A percentile compares a stretch with the other conserved stretches of the same genome.
phyloP scores from a whole-genome alignment of 2,888 invertebrate genomes.

The Tetheella fluctuosa region DNA sequence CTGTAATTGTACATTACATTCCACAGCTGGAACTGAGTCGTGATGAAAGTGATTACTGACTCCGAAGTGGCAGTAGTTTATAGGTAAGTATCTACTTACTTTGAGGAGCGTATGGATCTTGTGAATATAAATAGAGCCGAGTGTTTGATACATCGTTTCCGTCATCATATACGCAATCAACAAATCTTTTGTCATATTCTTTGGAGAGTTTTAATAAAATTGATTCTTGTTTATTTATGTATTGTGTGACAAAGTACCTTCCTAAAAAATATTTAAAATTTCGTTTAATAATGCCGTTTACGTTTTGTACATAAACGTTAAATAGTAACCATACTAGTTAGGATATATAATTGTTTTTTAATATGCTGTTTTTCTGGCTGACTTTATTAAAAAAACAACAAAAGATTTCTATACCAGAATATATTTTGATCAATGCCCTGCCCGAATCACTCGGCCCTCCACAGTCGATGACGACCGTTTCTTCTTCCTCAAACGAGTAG shows the following conservation, averaged over 20 bases:
- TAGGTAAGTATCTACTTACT: not conserved
- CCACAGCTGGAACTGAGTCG: too few species aligned
- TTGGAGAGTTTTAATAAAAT: not conserved
- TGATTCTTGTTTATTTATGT: not conserved
- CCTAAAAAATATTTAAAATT: not conserved
- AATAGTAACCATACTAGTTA: too few species aligned
- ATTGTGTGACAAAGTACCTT: not conserved
- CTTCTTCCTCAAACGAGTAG: not conserved
- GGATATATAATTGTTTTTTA: too few species aligned
- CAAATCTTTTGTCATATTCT: not conserved
- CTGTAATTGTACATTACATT: too few species aligned
- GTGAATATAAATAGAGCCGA: not conserved
- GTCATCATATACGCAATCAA: not conserved
- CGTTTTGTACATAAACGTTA: too few species aligned
- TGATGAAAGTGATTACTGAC: too few species aligned
- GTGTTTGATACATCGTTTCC: not conserved
- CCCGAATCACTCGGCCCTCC: not conserved
- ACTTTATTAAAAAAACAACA: too few species aligned
- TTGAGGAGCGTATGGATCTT: not conserved
- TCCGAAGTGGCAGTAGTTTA: not conserved
- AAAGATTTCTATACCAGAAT: too few species aligned
- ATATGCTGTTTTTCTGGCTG: too few species aligned
- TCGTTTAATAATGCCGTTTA: not conserved
- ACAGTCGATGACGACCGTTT: not conserved
- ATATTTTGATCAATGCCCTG: not conserved